phyloP scores from a whole-genome alignment of 2,888 invertebrate species.

The Bedellia somnulentella region DNA sequence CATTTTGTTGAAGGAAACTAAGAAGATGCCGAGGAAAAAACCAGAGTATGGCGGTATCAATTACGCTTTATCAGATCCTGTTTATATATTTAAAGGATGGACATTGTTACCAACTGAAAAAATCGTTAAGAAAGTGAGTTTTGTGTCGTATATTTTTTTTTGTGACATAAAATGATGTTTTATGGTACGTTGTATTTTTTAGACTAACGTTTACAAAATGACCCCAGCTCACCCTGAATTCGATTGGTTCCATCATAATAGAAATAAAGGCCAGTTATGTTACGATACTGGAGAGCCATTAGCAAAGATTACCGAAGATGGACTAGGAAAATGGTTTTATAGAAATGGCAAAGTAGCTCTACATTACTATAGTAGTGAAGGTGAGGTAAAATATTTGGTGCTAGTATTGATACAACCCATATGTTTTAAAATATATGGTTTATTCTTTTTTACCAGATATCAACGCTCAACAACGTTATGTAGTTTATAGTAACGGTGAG shows the following conservation, averaged over 20 bases:
- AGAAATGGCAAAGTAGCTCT: conserved; percentile 36
- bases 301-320: conserved; percentile 37
- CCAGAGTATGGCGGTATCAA: conserved; percentile 32
- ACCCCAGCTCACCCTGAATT: conserved; percentile 43
- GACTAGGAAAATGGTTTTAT: conserved; percentile 39
- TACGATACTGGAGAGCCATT: conserved; percentile 38
- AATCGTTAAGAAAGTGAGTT: conserved; percentile 47
- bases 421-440: too few species aligned
- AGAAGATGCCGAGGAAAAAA: too few species aligned
- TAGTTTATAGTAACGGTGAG: conserved; percentile 40
- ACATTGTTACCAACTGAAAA: conserved; percentile 46
- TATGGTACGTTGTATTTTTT: too few species aligned
- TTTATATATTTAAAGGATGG: conserved; percentile 47
- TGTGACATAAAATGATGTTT: too few species aligned
- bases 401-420: too few species aligned
- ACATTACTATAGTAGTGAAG: conserved; percentile 45
- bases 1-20: too few species aligned
- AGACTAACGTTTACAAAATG: conserved; percentile 52
- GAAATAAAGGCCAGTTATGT: conserved; percentile 25
- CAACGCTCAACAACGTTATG: conserved; percentile 40
- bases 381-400: too few species aligned
- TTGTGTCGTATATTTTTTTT: too few species aligned
- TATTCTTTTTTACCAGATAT: too few species aligned
- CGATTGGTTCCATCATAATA: conserved; percentile 46
- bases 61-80: conserved; percentile 37